These are phyloP conservation scores for Mesocentrotus franciscanus DNA, from an alignment of 53 echinoderm and acorn worm species.

Conservation along the genomic window DNA sequence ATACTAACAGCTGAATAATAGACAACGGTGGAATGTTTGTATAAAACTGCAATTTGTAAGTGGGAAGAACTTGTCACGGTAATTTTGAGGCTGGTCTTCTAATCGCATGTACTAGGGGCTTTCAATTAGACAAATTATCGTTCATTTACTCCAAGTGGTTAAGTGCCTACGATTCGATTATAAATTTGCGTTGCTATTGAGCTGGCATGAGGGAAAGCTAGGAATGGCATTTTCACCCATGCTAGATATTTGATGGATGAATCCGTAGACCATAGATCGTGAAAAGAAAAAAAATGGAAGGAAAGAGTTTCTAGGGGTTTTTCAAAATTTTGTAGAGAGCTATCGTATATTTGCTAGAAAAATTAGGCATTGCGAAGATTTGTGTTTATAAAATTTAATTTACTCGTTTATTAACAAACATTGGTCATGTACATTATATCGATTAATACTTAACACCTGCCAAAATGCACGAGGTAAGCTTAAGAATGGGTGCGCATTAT, in stretches of 20 bases:
- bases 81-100: conserved; percentile 38
- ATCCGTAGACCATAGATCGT: background rate
- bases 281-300: no score
- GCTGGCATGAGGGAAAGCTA: background rate
- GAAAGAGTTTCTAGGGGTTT: no score
- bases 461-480: no score
- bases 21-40: conserved; percentile 30
- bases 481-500: no score
- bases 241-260: background rate
- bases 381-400: no score
- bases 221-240: background rate
- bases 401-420: no score
- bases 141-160: conserved; percentile 18
- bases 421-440: no score
- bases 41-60: background rate
- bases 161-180: conserved; percentile 66
- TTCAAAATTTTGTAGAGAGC: no score
- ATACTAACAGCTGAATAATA: conserved; percentile 43
- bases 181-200: conserved; percentile 38
- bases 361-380: no score
- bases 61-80: conserved; percentile 13
- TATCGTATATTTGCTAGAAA: no score
- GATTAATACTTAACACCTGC: no score
- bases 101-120: background rate
- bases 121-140: conserved; percentile 62